Evolutionary conservation across 2,888 invertebrate species (phyloP).

Genomic region (Drosophila basisetae): DNA sequence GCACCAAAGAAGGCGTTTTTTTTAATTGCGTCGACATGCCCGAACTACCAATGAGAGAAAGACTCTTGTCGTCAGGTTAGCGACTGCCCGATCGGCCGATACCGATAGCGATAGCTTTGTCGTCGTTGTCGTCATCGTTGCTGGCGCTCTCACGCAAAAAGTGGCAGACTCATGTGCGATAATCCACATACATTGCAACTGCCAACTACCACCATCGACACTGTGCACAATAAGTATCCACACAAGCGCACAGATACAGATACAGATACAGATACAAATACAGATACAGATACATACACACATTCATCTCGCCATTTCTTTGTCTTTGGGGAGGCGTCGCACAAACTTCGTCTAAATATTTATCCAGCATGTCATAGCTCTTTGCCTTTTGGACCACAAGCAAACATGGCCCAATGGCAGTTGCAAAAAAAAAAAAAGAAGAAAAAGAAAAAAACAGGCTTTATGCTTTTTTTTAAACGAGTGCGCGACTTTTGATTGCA

Average conservation of each 20-base stretch:
- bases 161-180: slow-evolving; percentile 58
- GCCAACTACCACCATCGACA: slow-evolving; percentile 12
- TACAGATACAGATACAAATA: neutral
- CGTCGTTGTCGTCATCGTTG: slow-evolving; percentile 25
- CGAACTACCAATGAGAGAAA: slow-evolving; percentile 77
- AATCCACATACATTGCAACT: slow-evolving; percentile 49
- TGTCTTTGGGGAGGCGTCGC: slow-evolving; percentile 28
- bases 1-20: slow-evolving; percentile 83
- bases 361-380: slow-evolving; percentile 35
- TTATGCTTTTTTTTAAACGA: slow-evolving; percentile 19
- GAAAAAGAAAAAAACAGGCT: slow-evolving; percentile 5
- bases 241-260: neutral
- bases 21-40: slow-evolving; percentile 83
- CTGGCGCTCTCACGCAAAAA: slow-evolving; percentile 42
- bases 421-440: slow-evolving; percentile 1
- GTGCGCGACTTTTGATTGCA: slow-evolving; percentile 30
- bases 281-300: neutral
- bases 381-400: slow-evolving; percentile 15
- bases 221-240: slow-evolving; percentile 11
- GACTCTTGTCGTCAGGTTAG: slow-evolving; percentile 45
- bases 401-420: slow-evolving; percentile 18
- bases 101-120: slow-evolving; percentile 33
- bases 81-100: slow-evolving; percentile 63
- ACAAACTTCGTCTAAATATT: slow-evolving; percentile 50
- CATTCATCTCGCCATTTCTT: slow-evolving; percentile 18